Base-by-base conservation (phyloP, 2,888 invertebrate genomes). In the Anaspis maculata region DNA sequence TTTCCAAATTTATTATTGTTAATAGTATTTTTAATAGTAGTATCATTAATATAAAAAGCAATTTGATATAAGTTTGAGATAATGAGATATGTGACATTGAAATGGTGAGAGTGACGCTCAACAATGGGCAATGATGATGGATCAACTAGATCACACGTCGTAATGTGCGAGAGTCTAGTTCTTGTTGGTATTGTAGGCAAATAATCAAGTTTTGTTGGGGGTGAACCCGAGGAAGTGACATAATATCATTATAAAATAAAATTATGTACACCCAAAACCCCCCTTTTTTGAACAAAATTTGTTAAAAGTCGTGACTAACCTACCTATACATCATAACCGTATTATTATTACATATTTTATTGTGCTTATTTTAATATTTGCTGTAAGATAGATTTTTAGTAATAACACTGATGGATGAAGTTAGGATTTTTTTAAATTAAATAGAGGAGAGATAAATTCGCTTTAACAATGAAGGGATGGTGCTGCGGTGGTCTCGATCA, bases 351-450 rank as follows among this genome's bases (percentile, higher is more conserved):
- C 47, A 51, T 53, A 46, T 46, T 38, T 54, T 59, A 57, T 59
- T 60, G 58, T 60, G 59, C 58, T 56, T 58, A 57, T 15, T 46
- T 57, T 54, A 57, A 57, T 56, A 57, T 56, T 59, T 59, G 56
- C 56, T 54, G 54, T 55, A 56, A 50, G 7, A 3, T 31, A n/a
- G 45, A 46, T 37, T 49, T 57, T 54, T 52, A 28, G 4, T 25
- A 12, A 25, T 10, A 57, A 59, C 58, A 59, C 43, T 54, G 54
- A 59, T 51, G 54, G 51, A 54, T 55, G 53, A 49, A n/a, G 47
- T 45, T 46, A 48, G n/a, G n/a, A n/a, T n/a, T n/a, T n/a, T n/a
- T n/a, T n/a, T n/a, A n/a, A n/a, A n/a, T n/a, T n/a, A n/a, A n/a
- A n/a, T n/a, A n/a, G 16, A 15, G 10, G 19, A 30, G 33, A 42